Base-by-base conservation (phyloP, 1,140 invertebrate species). In the Cyclina sinensis region DNA sequence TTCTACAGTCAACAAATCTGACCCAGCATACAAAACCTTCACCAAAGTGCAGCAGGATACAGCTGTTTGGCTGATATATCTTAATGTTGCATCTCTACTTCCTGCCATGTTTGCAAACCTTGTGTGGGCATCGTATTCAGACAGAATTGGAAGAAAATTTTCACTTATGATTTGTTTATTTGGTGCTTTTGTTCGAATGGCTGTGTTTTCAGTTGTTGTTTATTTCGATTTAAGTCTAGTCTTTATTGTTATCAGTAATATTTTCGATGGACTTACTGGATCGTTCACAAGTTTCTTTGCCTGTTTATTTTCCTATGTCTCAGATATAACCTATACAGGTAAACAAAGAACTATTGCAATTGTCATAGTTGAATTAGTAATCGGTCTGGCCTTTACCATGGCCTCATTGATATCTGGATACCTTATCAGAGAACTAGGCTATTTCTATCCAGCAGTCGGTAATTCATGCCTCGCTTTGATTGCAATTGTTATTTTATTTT, bases 31-130 rank as follows among this genome's bases (percentile, higher is more conserved):
- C 65, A 14, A 65, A 54, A 74, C 21, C 2, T 80, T 62, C 57
- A 39, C 24, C 7, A 3, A 81, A 35, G 43, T 88, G n/a, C 86
- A 88, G 32, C 37, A 70, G 43, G 78, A 54, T 18, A 81, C 86
- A 0, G 86, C 86, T 0, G 7, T 48, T 24, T 88, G 86, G 86
- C 48, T 46, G 7, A 54, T 88, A 46, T 88, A 80, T 73, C 81
- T 51, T 30, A 54, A 59, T 11, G 18, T 80, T 27, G 76, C 86
- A 1, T 27, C 43, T 3, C 30, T 68, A 24, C n/a, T 88, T 37
- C 86, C 86, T n/a, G 57, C 86, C 11, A 32, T 88, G n/a, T 37
- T 88, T 35, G 86, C 54, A 51, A 88, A 88, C 37, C 14, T 88
- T 0, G 35, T 88, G 21, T 86, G 51, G 37, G 21, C 54, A 30